These are phyloP conservation scores for Anolis apletophallus DNA, from an alignment of 2,797 vertebrate species.

Conservation along the genomic window DNA sequence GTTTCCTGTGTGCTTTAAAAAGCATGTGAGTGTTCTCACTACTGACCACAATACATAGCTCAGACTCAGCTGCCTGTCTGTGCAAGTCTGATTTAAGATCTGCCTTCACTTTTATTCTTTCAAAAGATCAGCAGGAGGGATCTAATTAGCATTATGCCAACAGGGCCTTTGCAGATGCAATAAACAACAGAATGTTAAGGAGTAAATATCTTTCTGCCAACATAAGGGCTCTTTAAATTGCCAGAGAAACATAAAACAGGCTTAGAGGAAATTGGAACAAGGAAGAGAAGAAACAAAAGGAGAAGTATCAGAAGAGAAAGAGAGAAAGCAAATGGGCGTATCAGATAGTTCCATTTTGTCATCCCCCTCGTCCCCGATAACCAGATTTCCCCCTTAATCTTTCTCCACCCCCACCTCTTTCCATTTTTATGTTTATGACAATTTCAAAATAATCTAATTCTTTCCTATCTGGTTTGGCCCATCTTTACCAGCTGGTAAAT, in stretches of 20 bases:
- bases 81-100: neutral
- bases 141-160: neutral
- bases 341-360: neutral
- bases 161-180: conserved; percentile 12
- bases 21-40: neutral
- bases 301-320: neutral
- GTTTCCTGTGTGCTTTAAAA: neutral
- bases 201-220: neutral
- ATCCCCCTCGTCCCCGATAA: neutral
- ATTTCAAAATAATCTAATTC: conserved; percentile 81
- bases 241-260: conserved; percentile 15
- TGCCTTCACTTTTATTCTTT: neutral
- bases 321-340: neutral
- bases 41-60: neutral
- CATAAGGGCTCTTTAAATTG: conserved; percentile 44
- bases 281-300: too few relatives aligned
- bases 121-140: neutral
- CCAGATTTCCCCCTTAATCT: conserved; percentile 29
- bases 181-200: conserved; percentile 28
- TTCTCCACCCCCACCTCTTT: conserved; percentile 32
- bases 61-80: too few relatives aligned
- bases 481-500: conserved; percentile 93
- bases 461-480: conserved; percentile 83
- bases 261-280: conserved; percentile 8
- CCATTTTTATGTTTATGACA: conserved; percentile 75